Evolutionary conservation across 2,888 invertebrate genomes (phyloP), one percentile per base, ranked within the genome.

Genomic region (Troides oblongomaculatus): DNA sequence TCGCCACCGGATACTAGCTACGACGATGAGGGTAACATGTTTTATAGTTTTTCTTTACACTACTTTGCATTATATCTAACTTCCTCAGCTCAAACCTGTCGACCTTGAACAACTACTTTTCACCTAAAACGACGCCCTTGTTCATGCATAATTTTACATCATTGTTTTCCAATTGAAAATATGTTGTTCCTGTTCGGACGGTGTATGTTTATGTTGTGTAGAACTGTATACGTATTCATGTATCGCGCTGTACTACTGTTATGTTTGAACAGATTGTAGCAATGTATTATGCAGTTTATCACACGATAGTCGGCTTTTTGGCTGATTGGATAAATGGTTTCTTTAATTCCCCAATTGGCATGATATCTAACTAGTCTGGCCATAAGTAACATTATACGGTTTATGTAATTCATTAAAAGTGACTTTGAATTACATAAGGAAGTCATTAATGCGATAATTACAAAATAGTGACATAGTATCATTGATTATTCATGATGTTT

Each of bases 21-120:
- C 72, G 84, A 83, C 10, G 86, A 87, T n/a, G 86, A 88, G 77
- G 79, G 91, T 90, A 84, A 87, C 88, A 72, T 60, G 61, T 21
- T 61, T 58, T 62, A 56, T 60, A 25, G 69, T 66, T 64, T 21
- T 60, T 30, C 30, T 64, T 46, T 30, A 46, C 1, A n/a, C 7
- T 21, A 21, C 18, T n/a, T 23, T 57, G 12, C 36, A 71, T 78
- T 78, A 74, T 43, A 50, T 64, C 70, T 72, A 53, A 68, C 36
- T n/a, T 72, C 63, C 68, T 72, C 66, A 75, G 76, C 79, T 76
- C 77, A 75, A 65, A 73, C 74, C 72, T 72, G 72, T 74, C 77
- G 78, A 75, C 76, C 77, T 74, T 75, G 77, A 78, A 79, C 78
- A 78, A 79, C 79, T 78, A 72, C 39, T 68, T 56, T 62, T 25